phyloP scores from a whole-genome alignment of 1,140 invertebrate genomes.

The Polyergus mexicanus region DNA sequence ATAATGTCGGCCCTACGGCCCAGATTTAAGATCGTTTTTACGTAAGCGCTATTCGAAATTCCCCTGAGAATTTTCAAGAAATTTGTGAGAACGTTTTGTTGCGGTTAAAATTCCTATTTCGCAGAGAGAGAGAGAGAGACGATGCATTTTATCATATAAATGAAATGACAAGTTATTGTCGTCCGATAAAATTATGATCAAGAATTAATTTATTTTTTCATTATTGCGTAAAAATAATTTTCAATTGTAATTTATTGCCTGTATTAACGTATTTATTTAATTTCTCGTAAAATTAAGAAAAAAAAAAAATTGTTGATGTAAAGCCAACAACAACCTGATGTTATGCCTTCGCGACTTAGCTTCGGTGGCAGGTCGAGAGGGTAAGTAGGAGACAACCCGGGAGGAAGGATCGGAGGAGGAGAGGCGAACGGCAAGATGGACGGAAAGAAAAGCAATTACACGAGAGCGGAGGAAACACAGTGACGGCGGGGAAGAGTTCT shows the following conservation, averaged over 20 bases:
- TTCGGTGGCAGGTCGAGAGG: conserved; percentile 9
- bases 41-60: conserved; percentile 38
- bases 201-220: background rate
- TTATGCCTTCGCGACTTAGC: background rate
- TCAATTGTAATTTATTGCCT: background rate
- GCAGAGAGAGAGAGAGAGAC: too few relatives aligned
- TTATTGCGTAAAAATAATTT: background rate
- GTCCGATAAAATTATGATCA: too few relatives aligned
- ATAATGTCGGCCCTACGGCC: conserved; percentile 26
- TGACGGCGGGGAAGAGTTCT: conserved; percentile 9
- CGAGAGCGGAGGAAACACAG: conserved; percentile 57
- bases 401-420: background rate
- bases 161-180: too few relatives aligned
- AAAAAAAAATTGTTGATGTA: background rate
- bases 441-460: conserved; percentile 80
- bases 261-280: background rate
- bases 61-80: background rate
- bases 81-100: background rate
- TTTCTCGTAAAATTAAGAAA: conserved; percentile 1
- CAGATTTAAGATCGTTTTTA: conserved; percentile 51
- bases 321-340: background rate
- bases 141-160: too few relatives aligned
- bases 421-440: background rate
- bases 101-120: background rate
- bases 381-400: conserved; percentile 9